phyloP scores from a whole-genome alignment of 2,888 invertebrate genomes.

The Phyllotreta striolata region DNA sequence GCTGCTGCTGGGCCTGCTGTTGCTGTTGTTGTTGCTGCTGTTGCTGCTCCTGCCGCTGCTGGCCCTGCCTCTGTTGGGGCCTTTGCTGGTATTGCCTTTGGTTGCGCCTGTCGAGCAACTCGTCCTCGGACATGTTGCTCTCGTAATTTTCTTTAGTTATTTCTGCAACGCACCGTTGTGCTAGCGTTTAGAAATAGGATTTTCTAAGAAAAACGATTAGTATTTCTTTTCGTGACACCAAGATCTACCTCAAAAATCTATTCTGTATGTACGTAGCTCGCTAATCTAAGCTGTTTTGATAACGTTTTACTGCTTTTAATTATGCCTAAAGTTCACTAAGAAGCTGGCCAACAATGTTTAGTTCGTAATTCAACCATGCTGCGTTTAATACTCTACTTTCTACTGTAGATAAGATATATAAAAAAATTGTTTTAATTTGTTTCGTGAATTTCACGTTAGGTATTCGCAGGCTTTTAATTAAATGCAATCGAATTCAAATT shows the following conservation, averaged over 20 bases:
- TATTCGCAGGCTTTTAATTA: slow-evolving; percentile 3
- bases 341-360: slow-evolving; percentile 35
- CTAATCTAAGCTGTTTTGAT: slow-evolving; percentile 32
- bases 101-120: slow-evolving; percentile 63
- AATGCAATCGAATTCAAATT: too few species aligned
- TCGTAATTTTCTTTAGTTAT: slow-evolving; percentile 83
- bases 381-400: slow-evolving; percentile 30
- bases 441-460: background rate
- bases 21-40: slow-evolving; percentile 57
- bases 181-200: slow-evolving; percentile 54
- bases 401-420: slow-evolving; percentile 25
- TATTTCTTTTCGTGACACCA: slow-evolving; percentile 51
- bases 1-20: slow-evolving; percentile 58
- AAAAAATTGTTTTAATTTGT: background rate
- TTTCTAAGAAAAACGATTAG: slow-evolving; percentile 49
- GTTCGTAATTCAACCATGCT: slow-evolving; percentile 33
- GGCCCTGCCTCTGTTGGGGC: slow-evolving; percentile 58
- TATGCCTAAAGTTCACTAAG: slow-evolving; percentile 27
- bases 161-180: slow-evolving; percentile 67
- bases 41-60: slow-evolving; percentile 60
- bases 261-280: slow-evolving; percentile 27
- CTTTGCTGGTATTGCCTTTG: slow-evolving; percentile 56
- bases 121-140: slow-evolving; percentile 76
- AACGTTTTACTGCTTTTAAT: slow-evolving; percentile 21
- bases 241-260: slow-evolving; percentile 44